Base-by-base conservation (phyloP, 2,797 vertebrate species). In the Phoebastria nigripes region DNA sequence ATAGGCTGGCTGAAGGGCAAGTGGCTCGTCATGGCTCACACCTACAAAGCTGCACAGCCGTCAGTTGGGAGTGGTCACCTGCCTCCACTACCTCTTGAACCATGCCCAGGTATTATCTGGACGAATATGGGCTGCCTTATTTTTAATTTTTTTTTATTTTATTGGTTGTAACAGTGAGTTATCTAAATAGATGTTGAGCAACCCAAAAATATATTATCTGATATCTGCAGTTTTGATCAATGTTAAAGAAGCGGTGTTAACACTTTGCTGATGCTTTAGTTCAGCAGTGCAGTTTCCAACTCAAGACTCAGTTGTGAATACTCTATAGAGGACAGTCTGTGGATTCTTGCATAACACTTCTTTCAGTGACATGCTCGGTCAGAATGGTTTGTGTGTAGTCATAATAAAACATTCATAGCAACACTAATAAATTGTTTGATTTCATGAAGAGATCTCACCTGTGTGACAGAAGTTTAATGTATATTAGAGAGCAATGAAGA, bases 341-440 rank as follows among this genome's bases (percentile, higher is more conserved):
- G 72, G 22, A 9, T 47, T 31, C 6, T 3, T 0, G 2, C 2
- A 1, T 16, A 44, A 46, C 20, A 1, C 22, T 84, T 44, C 54
- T 69, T 33, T 12, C 55, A 8, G 55, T 37, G 49, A n/a, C 0
- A 0, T 42, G 46, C 62, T 47, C 3, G 0, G 26, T 5, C 4
- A 7, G 54, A 71, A 21, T 39, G 19, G 24, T 52, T 56, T 33
- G 29, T 26, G 72, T 72, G 7, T 12, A 44, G 47, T 39, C 35
- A 11, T 18, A 44, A 37, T 76, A 74, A 79, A 81, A 52, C 59
- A 13, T 25, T 76, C 44, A n/a, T 15, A n/a, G 58, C 72, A 21
- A 41, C 35, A 5, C n/a, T 41, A 31, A 76, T 22, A 51, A 46
- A 7, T 49, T 66, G 35, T 90, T 81, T 59, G 52, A 78, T 54